Evolutionary conservation across 2,888 invertebrate species (phyloP), one percentile per base, ranked within the genome.

Genomic region (Drosophila fungiperda): DNA sequence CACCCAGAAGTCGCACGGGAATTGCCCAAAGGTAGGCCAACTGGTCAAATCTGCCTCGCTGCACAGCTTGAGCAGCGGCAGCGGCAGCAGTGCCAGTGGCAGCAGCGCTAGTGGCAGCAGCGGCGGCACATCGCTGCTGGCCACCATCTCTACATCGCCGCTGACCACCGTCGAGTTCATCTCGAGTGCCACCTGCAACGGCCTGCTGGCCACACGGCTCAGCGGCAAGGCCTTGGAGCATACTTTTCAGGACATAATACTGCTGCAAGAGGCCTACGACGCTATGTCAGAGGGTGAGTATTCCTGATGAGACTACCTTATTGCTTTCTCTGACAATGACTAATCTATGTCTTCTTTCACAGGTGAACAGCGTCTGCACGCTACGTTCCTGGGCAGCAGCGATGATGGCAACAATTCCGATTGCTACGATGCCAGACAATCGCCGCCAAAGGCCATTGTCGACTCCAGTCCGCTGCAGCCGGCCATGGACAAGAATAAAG

Each of bases 401-500:
- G 92, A 92, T 85, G 93, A 93, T 88, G 92, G 92, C 80, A 91
- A 90, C 84, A 92, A 91, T 87, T 91, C 92, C 76, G 92, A 92
- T 87, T 91, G 89, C 83, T 93, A 92, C 80, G 93, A 93, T 87
- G 90, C 92, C 73, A 90, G 93, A 84, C 93, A 92, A 92, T 97
- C 97, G 86, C 97, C 98, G 91, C 98, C 98, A 85, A 97, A 97
- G 94, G 97, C 97, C 92, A 96, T 97, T 93, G 97, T 99, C 91
- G 99, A 99, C 94, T 97, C 98, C 92, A 97, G 97, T 91, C 98
- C 98, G 57, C 95, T 99, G 90, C 97, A 97, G 92, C 96, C 97
- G 90, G 96, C 97, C 92, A 97, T 99, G 96, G 98, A 98, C 93
- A 98, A 97, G 94, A 99, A 99, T 94, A 99, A 99, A 95, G 98